Evolutionary conservation across 2,888 invertebrate genomes (phyloP), one percentile per base, ranked within the genome.

Genomic region (Neoitamus cyanurus): DNA sequence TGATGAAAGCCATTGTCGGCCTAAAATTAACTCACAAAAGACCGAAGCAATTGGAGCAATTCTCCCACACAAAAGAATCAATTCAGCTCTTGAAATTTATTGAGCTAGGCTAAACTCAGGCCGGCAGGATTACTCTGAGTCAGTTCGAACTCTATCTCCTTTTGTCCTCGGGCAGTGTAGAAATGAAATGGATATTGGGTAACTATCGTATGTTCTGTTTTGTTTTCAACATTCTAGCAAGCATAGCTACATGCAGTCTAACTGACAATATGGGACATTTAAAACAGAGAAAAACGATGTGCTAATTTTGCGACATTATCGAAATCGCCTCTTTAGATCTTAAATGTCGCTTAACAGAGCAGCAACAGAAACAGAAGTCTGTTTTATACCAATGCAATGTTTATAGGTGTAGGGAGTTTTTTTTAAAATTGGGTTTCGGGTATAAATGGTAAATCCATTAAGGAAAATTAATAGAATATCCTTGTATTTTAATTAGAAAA

Each of bases 1-100:
- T n/a, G 15, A 78, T 78, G 58, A 34, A 78, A 78, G 31, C 70
- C 34, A 70, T 70, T 70, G 70, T 31, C 70, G 70, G 31, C 70
- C 58, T 7, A 25, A 58, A 58, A 58, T 58, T 58, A 58, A 58
- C 58, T 58, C 58, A 58, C 58, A 58, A 58, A 58, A 58, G 58
- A 58, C 58, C 58, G 58, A 25, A 58, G 58, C 58, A 58, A 58
- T 48, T 58, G 58, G 58, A 58, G 25, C 58, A 58, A 58, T 58
- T 58, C 11, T 58, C 2, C 58, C 58, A 58, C 2, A 58, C 58
- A 58, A 58, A 58, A 58, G 58, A 58, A 58, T 58, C 58, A 58
- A 58, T 58, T 58, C 58, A 58, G 25, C 58, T 58, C 58, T 15
- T 25, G 58, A 58, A 58, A 58, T 58, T 58, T 58, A 58, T 58